phyloP scores from a whole-genome alignment of 2,888 invertebrate species.

The Rhagophthalmus giganteus region DNA sequence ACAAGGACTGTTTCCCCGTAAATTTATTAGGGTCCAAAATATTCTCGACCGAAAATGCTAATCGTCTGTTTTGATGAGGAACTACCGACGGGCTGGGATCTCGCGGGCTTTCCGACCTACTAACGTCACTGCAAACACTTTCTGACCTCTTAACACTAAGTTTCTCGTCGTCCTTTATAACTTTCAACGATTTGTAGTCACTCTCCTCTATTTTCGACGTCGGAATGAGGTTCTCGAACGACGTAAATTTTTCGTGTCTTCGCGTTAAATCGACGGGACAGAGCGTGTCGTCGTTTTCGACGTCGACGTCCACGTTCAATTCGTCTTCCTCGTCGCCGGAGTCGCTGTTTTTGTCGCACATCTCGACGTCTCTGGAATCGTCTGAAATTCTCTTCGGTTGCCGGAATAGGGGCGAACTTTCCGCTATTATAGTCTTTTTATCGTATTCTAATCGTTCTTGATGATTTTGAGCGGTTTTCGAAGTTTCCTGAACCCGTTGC shows the following conservation, averaged over 20 bases:
- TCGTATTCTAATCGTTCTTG: constrained; percentile 36
- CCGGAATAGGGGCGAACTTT: constrained; percentile 46
- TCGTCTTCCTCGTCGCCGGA: constrained; percentile 44
- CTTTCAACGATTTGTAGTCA: constrained; percentile 44
- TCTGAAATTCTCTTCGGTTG: constrained; percentile 51
- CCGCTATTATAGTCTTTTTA: constrained; percentile 38
- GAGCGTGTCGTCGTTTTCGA: constrained; percentile 53
- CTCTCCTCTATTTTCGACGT: constrained; percentile 41
- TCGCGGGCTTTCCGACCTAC: constrained; percentile 52
- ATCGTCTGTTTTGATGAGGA: constrained; percentile 64
- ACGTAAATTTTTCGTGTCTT: constrained; percentile 48
- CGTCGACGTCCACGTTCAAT: constrained; percentile 47
- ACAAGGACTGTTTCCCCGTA: constrained; percentile 65
- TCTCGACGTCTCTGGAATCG: constrained; percentile 51
- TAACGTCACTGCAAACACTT: constrained; percentile 57
- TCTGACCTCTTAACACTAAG: constrained; percentile 48
- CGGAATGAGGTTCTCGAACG: constrained; percentile 44
- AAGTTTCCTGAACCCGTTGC: constrained; percentile 34
- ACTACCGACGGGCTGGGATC: constrained; percentile 52
- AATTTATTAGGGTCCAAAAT: constrained; percentile 90
- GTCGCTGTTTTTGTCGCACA: constrained; percentile 46
- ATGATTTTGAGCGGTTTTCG: constrained; percentile 23
- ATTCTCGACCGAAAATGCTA: constrained; percentile 89
- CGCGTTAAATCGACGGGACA: constrained; percentile 57
- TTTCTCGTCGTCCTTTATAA: constrained; percentile 28